phyloP scores from a whole-genome alignment of 2,113 vertebrate species.

The Herpetotheres cachinnans region DNA sequence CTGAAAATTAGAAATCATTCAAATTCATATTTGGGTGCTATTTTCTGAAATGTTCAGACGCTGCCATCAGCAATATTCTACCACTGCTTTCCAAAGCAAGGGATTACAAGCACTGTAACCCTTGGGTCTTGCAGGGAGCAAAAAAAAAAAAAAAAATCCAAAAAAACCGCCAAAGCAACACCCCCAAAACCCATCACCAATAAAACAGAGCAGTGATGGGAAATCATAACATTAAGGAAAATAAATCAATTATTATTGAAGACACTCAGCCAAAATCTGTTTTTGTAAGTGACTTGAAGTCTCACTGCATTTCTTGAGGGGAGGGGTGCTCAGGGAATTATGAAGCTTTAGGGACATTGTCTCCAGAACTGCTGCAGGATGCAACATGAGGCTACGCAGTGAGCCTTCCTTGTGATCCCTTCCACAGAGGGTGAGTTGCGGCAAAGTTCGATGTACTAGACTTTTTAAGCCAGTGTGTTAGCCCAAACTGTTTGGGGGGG shows the following conservation, averaged over 20 bases:
- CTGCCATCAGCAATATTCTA: background rate
- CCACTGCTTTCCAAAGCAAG: background rate
- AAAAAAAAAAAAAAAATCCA: background rate
- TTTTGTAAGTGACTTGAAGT: background rate
- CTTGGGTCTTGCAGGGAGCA: background rate
- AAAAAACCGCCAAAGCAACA: accelerated
- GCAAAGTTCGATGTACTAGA: background rate
- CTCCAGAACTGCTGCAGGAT: background rate
- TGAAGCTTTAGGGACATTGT: background rate
- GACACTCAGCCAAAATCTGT: background rate
- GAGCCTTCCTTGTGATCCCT: background rate
- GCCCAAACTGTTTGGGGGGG: background rate
- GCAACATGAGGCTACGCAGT: background rate
- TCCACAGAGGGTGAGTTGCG: background rate
- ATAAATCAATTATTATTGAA: background rate
- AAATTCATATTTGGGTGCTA: background rate
- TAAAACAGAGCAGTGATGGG: background rate
- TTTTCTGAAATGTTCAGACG: background rate
- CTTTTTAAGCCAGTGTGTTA: background rate
- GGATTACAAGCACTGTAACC: background rate
- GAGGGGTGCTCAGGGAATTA: background rate
- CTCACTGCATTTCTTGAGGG: background rate
- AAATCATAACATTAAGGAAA: background rate
- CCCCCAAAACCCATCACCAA: background rate
- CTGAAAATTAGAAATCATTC: background rate